Conservation (phyloP, 2,797 vertebrate genomes). For the Alca torda region DNA sequence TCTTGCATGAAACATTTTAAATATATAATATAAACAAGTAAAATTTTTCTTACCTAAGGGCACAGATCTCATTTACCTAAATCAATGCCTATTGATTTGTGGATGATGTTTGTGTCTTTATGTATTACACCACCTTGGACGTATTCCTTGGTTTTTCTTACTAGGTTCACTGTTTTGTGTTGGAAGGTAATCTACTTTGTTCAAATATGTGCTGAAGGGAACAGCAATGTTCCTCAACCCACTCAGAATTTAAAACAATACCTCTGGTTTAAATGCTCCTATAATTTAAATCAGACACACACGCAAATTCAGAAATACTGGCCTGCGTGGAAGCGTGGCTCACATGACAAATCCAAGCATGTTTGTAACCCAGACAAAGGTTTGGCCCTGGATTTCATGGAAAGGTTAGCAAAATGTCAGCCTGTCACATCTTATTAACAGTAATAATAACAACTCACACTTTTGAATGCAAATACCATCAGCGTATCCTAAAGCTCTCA, state of each 20-base stretch:
- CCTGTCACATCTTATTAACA: conserved; percentile 29
- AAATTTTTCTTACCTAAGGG: conserved; percentile 24
- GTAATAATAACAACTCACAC: neutral
- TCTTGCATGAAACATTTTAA: conserved; percentile 3
- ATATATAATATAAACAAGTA: neutral
- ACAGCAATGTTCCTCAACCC: conserved; percentile 23
- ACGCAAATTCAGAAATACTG: neutral
- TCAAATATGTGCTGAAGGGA: conserved; percentile 17
- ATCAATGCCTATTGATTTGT: conserved; percentile 72
- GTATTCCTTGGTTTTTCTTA: conserved; percentile 38
- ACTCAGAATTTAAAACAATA: neutral
- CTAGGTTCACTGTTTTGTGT: conserved; percentile 35
- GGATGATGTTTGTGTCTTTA: conserved; percentile 68
- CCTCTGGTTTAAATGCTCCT: neutral
- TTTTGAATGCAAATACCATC: neutral
- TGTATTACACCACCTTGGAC: conserved; percentile 39
- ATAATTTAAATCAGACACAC: neutral
- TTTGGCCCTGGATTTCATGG: neutral
- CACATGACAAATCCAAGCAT: neutral
- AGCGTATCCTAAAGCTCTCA: neutral
- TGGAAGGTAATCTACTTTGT: neutral
- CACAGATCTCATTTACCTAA: conserved; percentile 68
- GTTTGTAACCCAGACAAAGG: neutral
- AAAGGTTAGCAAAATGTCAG: conserved; percentile 26
- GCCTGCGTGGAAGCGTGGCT: neutral